These are phyloP conservation scores for Coturnix japonica DNA, from an alignment of 2,113 vertebrate species.

Conservation along the genomic window DNA sequence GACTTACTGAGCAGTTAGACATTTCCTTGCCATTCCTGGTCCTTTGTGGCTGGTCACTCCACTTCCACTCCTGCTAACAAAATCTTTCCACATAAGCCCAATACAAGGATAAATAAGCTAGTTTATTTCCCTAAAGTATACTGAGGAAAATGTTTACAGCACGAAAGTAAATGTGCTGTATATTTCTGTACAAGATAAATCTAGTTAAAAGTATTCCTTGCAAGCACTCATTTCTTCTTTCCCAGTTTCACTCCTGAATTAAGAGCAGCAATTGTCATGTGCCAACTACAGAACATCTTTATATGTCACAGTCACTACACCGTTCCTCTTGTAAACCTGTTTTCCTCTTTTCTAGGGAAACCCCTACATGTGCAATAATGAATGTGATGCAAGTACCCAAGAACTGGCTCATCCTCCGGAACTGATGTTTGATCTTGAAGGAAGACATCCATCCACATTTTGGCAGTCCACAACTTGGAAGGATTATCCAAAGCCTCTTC, in stretches of 20 bases:
- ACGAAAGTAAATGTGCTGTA: neutral
- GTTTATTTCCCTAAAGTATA: slow-evolving; percentile 3
- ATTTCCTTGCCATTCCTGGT: neutral
- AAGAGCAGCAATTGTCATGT: neutral
- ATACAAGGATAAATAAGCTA: slow-evolving; percentile 8
- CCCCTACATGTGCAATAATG: slow-evolving; percentile 99
- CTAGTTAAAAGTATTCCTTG: neutral
- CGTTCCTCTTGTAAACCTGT: neutral
- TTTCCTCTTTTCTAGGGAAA: slow-evolving; percentile 86
- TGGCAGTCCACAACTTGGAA: slow-evolving; percentile 99
- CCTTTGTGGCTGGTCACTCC: slow-evolving; percentile 2
- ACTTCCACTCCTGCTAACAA: neutral
- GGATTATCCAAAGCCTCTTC: slow-evolving; percentile 92
- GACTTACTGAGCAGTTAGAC: neutral
- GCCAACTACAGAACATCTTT: neutral
- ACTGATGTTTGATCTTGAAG: slow-evolving; percentile 97
- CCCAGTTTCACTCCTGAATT: neutral
- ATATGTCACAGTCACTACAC: neutral
- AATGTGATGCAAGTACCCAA: slow-evolving; percentile 93
- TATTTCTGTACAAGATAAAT: neutral
- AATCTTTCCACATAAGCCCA: neutral
- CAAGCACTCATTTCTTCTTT: neutral
- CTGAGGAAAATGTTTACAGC: slow-evolving; percentile 3
- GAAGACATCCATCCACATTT: slow-evolving; percentile 95
- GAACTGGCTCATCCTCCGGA: slow-evolving; percentile 95